Percentiles rank a stretch among this genome's conserved stretches.
Evolutionary conservation across 2,113 vertebrate genomes (phyloP).

Genomic region (Macaca nemestrina): DNA sequence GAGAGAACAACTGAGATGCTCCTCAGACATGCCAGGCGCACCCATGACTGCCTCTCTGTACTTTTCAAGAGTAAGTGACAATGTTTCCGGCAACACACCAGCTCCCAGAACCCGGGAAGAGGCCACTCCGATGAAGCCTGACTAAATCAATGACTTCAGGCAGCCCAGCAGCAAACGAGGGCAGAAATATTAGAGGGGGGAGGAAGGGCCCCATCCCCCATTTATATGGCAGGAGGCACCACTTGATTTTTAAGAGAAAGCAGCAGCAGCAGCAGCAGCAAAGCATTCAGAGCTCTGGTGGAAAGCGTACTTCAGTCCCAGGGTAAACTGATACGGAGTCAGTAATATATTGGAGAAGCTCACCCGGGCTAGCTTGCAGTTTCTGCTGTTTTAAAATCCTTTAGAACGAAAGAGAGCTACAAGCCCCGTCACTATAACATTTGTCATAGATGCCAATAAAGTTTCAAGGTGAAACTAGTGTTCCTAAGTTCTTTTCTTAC

Average conservation of each 20-base stretch:
- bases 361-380: neutral
- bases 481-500: neutral
- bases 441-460: neutral
- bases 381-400: neutral
- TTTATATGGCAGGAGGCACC: neutral
- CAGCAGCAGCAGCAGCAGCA: neutral
- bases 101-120: neutral
- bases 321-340: neutral
- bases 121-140: neutral
- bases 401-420: neutral
- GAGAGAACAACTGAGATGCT: neutral
- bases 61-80: neutral
- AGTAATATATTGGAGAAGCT: neutral
- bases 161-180: neutral
- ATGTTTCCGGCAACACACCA: neutral
- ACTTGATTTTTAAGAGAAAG: neutral
- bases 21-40: neutral
- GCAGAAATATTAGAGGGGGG: neutral
- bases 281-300: neutral
- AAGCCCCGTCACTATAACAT: neutral
- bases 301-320: neutral
- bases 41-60: neutral
- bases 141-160: neutral
- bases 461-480: slow-evolving; percentile 15
- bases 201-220: neutral